phyloP scores from a whole-genome alignment of 2,888 invertebrate species.

The Patella caerulea region DNA sequence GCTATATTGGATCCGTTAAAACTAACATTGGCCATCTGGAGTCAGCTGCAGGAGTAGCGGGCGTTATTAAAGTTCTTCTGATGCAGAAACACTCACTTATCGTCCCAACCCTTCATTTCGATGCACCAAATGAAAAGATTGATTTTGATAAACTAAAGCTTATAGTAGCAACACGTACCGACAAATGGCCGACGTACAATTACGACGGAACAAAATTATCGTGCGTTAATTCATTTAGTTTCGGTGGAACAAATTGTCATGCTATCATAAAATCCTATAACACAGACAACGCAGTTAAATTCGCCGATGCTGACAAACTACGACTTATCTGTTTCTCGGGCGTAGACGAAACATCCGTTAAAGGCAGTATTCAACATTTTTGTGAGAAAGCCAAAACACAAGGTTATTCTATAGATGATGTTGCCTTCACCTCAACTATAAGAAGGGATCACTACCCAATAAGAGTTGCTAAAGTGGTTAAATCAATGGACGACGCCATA shows the following conservation, averaged over 20 bases:
- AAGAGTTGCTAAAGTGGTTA: constrained; percentile 30
- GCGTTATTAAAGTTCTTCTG: constrained; percentile 49
- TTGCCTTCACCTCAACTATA: constrained; percentile 42
- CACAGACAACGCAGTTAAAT: background rate
- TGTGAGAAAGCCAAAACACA: background rate
- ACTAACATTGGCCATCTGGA: constrained; percentile 55
- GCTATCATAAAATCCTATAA: constrained; percentile 31
- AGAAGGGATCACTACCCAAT: constrained; percentile 40
- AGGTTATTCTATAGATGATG: background rate
- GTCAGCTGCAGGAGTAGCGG: constrained; percentile 50
- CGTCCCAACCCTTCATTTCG: constrained; percentile 45
- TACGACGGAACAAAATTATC: constrained; percentile 29
- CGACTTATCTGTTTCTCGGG: constrained; percentile 36
- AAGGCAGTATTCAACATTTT: constrained; percentile 19
- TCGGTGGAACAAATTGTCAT: constrained; percentile 54
- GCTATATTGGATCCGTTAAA: constrained; percentile 49
- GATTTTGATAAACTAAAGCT: constrained; percentile 34
- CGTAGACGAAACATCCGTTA: constrained; percentile 12
- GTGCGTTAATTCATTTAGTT: constrained; percentile 47
- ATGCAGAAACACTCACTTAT: constrained; percentile 48
- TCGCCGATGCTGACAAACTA: background rate
- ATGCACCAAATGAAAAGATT: constrained; percentile 40
- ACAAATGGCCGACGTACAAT: constrained; percentile 28
- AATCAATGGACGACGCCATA: constrained; percentile 24
- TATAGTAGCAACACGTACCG: constrained; percentile 25